These are phyloP conservation scores for Labeo rohita DNA, from an alignment of 2,113 vertebrate species.

Conservation along the genomic window DNA sequence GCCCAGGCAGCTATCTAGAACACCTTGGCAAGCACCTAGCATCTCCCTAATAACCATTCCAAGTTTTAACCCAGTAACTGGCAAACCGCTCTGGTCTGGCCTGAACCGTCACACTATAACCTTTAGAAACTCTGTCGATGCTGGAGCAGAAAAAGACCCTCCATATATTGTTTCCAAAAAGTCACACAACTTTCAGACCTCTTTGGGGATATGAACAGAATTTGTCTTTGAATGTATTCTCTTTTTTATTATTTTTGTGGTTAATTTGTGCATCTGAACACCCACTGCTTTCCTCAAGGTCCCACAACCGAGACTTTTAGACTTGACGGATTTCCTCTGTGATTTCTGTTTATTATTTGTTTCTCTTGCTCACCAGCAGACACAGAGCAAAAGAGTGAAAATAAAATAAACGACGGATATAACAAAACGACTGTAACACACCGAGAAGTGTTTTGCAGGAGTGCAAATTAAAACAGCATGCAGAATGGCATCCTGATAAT, in stretches of 20 bases:
- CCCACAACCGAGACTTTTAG: background rate
- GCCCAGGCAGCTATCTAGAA: background rate
- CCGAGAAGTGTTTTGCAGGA: background rate
- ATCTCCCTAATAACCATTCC: background rate
- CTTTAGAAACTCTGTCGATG: background rate
- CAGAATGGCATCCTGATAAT: background rate
- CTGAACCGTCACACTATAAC: background rate
- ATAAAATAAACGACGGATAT: background rate
- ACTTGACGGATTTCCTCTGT: background rate
- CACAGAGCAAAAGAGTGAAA: background rate
- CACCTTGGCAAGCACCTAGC: background rate
- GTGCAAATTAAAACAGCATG: background rate
- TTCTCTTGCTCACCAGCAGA: background rate
- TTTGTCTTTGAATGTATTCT: background rate
- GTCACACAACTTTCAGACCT: background rate
- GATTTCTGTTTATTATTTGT: constrained; percentile 2
- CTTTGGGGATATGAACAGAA: background rate
- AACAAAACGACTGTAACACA: background rate
- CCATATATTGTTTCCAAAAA: background rate
- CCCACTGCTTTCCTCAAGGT: background rate
- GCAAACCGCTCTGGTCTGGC: background rate
- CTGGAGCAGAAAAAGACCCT: background rate
- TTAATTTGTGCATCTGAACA: constrained; percentile 8
- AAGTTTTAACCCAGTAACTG: background rate
- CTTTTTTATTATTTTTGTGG: background rate